Evolutionary conservation across 2,888 invertebrate species (phyloP).

Genomic region (Synanthedon myopaeformis): DNA sequence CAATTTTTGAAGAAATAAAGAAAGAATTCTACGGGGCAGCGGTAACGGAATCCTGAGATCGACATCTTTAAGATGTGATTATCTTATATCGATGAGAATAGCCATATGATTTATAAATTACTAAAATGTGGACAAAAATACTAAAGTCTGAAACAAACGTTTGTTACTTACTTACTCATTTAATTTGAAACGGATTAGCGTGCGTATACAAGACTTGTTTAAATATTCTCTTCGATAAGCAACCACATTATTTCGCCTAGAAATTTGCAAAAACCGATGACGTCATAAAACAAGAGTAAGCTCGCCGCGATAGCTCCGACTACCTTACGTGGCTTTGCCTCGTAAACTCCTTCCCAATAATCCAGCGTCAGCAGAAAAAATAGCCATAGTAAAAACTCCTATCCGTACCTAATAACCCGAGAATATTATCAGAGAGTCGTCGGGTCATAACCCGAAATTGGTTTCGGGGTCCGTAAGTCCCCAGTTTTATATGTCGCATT

Average conservation of each 20-base stretch:
- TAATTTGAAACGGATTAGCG: too few relatives aligned
- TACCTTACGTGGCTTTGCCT: constrained; percentile 15
- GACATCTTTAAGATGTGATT: too few relatives aligned
- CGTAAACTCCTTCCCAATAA: constrained; percentile 64
- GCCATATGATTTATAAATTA: too few relatives aligned
- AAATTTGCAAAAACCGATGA: constrained; percentile 20
- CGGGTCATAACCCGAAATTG: constrained; percentile 72
- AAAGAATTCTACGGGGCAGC: too few relatives aligned
- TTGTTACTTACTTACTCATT: too few relatives aligned
- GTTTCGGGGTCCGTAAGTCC: constrained; percentile 71
- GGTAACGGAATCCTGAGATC: too few relatives aligned
- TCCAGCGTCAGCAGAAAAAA: constrained; percentile 65
- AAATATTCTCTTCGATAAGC: too few relatives aligned
- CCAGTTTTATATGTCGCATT: constrained; percentile 72
- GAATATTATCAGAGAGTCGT: constrained; percentile 71
- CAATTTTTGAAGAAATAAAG: too few relatives aligned
- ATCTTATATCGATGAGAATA: too few relatives aligned
- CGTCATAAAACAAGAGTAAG: constrained; percentile 54
- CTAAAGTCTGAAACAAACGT: too few relatives aligned
- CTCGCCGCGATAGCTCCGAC: constrained; percentile 8
- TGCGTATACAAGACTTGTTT: too few relatives aligned
- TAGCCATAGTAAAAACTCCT: constrained; percentile 71
- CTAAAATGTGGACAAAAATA: too few relatives aligned
- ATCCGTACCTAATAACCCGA: constrained; percentile 71
- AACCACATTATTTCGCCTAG: not conserved